Conservation (phyloP, 2,888 invertebrate genomes). For the Acronicta psi region DNA sequence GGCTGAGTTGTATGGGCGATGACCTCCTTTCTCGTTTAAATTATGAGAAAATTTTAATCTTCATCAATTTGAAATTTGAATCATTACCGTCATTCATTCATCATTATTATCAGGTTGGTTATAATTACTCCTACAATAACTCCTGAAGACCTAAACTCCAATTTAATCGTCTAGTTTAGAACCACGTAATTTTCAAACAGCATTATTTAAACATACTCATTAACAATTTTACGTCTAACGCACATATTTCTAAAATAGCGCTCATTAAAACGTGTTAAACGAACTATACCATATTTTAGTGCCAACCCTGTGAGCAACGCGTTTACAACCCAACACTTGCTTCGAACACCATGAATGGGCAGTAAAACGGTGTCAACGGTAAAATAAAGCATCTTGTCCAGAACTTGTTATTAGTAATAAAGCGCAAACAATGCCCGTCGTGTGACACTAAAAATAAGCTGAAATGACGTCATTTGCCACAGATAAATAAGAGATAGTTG, state of each 20-base stretch:
- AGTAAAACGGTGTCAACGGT: conserved; percentile 54
- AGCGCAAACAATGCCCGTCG: conserved; percentile 47
- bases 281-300: conserved; percentile 37
- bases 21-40: too few relatives aligned
- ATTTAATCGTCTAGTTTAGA: neutral
- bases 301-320: conserved; percentile 21
- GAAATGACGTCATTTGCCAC: conserved; percentile 30
- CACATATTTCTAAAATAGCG: conserved; percentile 36
- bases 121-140: neutral
- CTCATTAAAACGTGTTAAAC: conserved; percentile 41
- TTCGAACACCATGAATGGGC: conserved; percentile 49
- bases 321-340: conserved; percentile 46
- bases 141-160: neutral
- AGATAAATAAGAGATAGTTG: conserved; percentile 19
- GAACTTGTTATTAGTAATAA: conserved; percentile 53
- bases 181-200: neutral
- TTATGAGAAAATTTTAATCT: too few relatives aligned
- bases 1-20: too few relatives aligned
- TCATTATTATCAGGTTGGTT: neutral
- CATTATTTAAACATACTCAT: conserved; percentile 9
- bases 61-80: too few relatives aligned
- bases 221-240: conserved; percentile 32
- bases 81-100: too few relatives aligned
- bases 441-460: conserved; percentile 47
- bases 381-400: conserved; percentile 50